phyloP scores from a whole-genome alignment of 2,113 vertebrate species.

The Polypterus senegalus region DNA sequence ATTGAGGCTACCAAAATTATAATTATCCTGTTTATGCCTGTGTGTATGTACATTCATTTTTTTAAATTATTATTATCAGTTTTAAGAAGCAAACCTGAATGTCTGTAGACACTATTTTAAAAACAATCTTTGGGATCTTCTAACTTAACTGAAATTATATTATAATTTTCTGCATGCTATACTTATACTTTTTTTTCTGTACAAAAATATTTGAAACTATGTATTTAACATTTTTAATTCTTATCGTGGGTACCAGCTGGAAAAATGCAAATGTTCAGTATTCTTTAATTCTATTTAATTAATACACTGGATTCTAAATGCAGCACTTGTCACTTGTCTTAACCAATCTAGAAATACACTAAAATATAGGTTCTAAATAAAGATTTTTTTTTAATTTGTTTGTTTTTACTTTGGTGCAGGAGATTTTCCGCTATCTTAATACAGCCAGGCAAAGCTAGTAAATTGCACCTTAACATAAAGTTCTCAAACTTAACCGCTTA shows the following conservation, averaged over 20 bases:
- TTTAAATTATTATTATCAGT: neutral
- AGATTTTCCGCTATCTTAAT: too few species aligned
- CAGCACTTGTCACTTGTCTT: slow-evolving; percentile 1
- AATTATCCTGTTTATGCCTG: too few species aligned
- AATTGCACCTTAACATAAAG: too few species aligned
- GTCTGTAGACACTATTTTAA: neutral
- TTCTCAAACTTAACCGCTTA: too few species aligned
- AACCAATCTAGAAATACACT: neutral
- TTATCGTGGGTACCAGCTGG: neutral
- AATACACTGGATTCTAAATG: slow-evolving; percentile 1
- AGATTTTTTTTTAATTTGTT: too few species aligned
- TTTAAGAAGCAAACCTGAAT: neutral
- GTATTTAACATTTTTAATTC: neutral
- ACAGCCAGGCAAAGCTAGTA: too few species aligned
- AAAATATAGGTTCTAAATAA: slow-evolving; percentile 3
- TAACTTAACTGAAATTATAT: neutral
- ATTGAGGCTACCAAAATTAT: too few species aligned
- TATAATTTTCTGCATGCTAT: neutral
- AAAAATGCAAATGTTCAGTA: neutral
- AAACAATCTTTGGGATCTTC: neutral
- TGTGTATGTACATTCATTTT: neutral
- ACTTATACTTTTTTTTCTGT: neutral
- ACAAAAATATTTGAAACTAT: neutral
- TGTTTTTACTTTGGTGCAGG: too few species aligned
- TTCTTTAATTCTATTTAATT: slow-evolving; percentile 4